Conservation (phyloP, 1,140 invertebrate species). For the Zeugodacus cucurbitae region DNA sequence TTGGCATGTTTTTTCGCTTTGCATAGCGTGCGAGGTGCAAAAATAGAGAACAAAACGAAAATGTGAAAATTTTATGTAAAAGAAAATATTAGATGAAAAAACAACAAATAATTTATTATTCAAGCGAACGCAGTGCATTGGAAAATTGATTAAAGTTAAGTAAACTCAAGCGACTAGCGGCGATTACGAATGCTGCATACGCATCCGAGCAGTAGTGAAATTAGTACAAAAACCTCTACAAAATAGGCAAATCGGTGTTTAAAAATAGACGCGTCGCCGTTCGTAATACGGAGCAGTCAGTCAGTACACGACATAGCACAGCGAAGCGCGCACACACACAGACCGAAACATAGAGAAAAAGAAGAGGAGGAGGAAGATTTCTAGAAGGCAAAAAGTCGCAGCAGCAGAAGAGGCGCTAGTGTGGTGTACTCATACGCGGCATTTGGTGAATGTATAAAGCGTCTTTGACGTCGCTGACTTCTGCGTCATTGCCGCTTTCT, state of each 20-base stretch:
- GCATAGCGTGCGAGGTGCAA: background rate
- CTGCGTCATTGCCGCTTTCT: background rate
- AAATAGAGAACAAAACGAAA: background rate
- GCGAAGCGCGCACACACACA: background rate
- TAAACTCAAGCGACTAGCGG: background rate
- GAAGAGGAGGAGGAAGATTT: background rate
- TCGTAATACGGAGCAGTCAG: conserved; percentile 13
- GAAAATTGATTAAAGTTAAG: background rate
- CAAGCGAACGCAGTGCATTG: background rate
- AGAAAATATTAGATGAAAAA: background rate
- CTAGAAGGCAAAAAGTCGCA: background rate
- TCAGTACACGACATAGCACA: background rate
- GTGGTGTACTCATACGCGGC: background rate
- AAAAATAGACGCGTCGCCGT: conserved; percentile 28
- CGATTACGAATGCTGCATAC: conserved; percentile 17
- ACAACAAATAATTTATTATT: background rate
- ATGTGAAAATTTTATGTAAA: background rate
- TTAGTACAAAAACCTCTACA: conserved; percentile 36
- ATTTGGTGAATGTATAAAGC: background rate
- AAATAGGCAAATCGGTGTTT: conserved; percentile 38
- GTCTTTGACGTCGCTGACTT: background rate
- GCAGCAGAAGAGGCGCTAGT: background rate
- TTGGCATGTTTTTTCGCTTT: background rate
- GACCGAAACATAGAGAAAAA: background rate
- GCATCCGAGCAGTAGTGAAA: background rate